Conservation (phyloP, 2,888 invertebrate species). For the Isoperla grammatica region DNA sequence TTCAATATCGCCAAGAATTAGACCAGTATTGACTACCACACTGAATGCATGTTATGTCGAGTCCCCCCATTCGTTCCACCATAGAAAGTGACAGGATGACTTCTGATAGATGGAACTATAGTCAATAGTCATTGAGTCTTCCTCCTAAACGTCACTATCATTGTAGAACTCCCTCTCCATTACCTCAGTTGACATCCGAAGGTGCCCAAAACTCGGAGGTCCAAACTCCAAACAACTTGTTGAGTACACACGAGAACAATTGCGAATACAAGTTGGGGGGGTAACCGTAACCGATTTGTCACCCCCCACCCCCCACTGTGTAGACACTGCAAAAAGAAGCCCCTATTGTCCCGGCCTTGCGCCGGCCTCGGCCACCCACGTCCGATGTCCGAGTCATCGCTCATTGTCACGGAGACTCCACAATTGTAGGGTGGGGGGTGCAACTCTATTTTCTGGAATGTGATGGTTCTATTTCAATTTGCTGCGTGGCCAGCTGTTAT, state of each 20-base stretch:
- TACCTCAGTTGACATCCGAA: conserved; percentile 6
- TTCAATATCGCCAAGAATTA: too few species aligned
- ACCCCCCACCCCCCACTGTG: conserved; percentile 13
- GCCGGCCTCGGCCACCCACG: conserved; percentile 12
- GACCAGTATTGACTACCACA: too few species aligned
- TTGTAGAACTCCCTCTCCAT: too few species aligned
- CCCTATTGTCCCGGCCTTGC: background rate
- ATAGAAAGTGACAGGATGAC: too few species aligned
- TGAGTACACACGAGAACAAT: conserved; percentile 13
- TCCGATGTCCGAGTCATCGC: conserved; percentile 2
- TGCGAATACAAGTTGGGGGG: conserved; percentile 10
- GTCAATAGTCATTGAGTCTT: too few species aligned
- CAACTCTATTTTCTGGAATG: background rate
- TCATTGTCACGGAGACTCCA: conserved; percentile 18
- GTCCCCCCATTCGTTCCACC: too few species aligned
- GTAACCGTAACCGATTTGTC: conserved; percentile 21
- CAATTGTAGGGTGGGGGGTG: background rate
- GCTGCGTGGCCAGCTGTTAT: too few species aligned
- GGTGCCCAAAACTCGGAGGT: conserved; percentile 4
- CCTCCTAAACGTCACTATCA: too few species aligned
- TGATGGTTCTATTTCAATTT: too few species aligned
- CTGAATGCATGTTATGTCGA: too few species aligned
- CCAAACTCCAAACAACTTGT: conserved; percentile 17
- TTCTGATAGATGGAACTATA: too few species aligned
- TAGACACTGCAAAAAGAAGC: background rate